Conservation (phyloP, 2,797 vertebrate genomes). For the Anabas testudineus region DNA sequence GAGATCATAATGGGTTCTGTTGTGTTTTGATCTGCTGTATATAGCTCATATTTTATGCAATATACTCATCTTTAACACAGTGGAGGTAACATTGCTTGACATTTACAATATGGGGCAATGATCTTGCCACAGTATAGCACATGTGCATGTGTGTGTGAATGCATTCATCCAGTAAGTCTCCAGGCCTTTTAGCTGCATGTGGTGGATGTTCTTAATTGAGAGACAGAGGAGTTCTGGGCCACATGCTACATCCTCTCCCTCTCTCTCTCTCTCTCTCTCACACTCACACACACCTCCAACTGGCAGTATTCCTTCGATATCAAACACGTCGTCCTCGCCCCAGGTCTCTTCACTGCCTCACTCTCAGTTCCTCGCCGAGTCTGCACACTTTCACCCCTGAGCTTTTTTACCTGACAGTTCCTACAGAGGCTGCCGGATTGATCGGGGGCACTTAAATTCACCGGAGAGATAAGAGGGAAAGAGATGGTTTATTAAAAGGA, state of each 20-base stretch:
- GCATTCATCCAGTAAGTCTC: constrained; percentile 15
- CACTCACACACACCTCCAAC: constrained; percentile 4
- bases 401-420: constrained; percentile 18
- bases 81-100: constrained; percentile 41
- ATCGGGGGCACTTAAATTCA: constrained; percentile 34
- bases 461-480: constrained; percentile 28
- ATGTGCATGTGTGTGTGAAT: constrained; percentile 1
- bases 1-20: background rate
- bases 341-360: constrained; percentile 5
- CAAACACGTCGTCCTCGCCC: constrained; percentile 39
- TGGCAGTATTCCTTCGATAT: constrained; percentile 35
- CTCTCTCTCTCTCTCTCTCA: constrained; percentile 10
- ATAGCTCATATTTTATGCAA: background rate
- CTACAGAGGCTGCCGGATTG: constrained; percentile 38
- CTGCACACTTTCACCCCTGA: constrained; percentile 33
- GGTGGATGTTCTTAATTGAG: constrained; percentile 61
- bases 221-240: constrained; percentile 35
- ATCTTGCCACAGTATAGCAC: background rate
- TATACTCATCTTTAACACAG: background rate
- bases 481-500: constrained; percentile 63
- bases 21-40: background rate
- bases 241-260: background rate
- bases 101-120: constrained; percentile 21
- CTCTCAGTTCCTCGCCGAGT: constrained; percentile 25
- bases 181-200: constrained; percentile 25